Percentiles rank a stretch among this genome's conserved stretches.
Evolutionary conservation across 2,797 vertebrate genomes (phyloP).

Genomic region (Glyptemys insculpta): DNA sequence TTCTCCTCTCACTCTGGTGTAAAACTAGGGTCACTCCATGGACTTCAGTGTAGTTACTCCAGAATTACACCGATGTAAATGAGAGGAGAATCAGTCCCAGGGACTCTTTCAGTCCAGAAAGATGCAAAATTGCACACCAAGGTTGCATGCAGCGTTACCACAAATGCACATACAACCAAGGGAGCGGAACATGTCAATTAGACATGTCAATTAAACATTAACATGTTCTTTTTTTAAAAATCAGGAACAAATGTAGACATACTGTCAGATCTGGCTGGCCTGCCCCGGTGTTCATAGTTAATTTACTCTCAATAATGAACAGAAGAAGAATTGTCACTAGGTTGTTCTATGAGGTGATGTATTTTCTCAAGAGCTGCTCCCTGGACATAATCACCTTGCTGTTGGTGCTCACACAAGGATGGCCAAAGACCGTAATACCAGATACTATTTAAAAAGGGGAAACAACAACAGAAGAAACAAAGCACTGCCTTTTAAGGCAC

Average conservation of each 20-base stretch:
- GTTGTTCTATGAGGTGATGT: conserved; percentile 53
- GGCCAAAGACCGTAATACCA: conserved; percentile 57
- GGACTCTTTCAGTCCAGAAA: neutral
- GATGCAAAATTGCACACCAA: neutral
- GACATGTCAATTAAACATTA: fast-evolving
- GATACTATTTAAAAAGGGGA: conserved; percentile 23
- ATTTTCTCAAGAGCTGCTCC: conserved; percentile 63
- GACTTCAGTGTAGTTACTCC: neutral
- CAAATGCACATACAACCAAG: neutral
- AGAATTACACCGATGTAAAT: neutral
- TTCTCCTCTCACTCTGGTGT: neutral
- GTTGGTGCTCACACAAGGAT: conserved; percentile 63
- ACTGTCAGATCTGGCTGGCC: neutral
- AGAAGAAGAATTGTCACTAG: conserved; percentile 57
- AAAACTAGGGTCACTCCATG: neutral
- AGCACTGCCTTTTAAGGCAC: conserved; percentile 38
- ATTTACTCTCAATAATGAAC: conserved; percentile 53
- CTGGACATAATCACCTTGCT: conserved; percentile 48
- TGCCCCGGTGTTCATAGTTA: conserved; percentile 46
- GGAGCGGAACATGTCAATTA: neutral
- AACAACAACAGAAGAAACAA: conserved; percentile 10
- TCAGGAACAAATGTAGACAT: neutral
- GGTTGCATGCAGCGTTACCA: neutral
- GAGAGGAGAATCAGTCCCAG: neutral
- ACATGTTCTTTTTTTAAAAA: neutral